Conservation (phyloP, 2,888 invertebrate genomes). For the Dastarcus helophoroides region DNA sequence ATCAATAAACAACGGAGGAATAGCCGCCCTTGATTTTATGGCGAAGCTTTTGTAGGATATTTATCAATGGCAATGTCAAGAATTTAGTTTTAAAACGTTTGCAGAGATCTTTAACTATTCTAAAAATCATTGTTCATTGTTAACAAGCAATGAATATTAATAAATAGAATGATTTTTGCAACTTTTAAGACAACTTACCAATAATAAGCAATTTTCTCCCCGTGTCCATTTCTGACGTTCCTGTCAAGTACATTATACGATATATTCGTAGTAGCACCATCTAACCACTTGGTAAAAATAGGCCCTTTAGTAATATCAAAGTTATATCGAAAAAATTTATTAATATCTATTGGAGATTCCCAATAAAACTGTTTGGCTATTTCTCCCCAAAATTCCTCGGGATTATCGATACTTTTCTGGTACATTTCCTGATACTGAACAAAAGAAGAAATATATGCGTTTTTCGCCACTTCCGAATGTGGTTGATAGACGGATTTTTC, state of each 20-base stretch:
- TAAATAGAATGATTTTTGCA: too few species aligned
- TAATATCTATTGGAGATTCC: constrained; percentile 64
- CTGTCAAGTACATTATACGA: constrained; percentile 92
- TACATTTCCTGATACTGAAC: constrained; percentile 75
- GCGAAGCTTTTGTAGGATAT: too few species aligned
- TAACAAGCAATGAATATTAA: too few species aligned
- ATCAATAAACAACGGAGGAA: too few species aligned
- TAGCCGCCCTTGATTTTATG: too few species aligned
- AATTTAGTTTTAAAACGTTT: too few species aligned
- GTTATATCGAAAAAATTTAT: constrained; percentile 79
- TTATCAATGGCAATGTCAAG: too few species aligned
- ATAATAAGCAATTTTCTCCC: constrained; percentile 85
- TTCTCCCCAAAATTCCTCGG: constrained; percentile 86
- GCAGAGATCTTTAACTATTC: too few species aligned
- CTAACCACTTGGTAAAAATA: constrained; percentile 89
- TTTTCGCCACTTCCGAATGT: constrained; percentile 42
- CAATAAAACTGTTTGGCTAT: constrained; percentile 91
- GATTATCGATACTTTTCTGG: constrained; percentile 74
- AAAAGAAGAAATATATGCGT: constrained; percentile 56
- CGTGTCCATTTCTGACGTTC: constrained; percentile 78
- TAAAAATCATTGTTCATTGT: too few species aligned
- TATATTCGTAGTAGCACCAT: constrained; percentile 88
- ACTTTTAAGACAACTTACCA: constrained; percentile 62
- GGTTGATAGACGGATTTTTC: constrained; percentile 49
- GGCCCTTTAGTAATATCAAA: constrained; percentile 83